Percentiles rank a stretch among this genome's conserved stretches.
These are phyloP conservation scores for Dilophus febrilis DNA, from an alignment of 2,888 invertebrate species.

Conservation along the genomic window DNA sequence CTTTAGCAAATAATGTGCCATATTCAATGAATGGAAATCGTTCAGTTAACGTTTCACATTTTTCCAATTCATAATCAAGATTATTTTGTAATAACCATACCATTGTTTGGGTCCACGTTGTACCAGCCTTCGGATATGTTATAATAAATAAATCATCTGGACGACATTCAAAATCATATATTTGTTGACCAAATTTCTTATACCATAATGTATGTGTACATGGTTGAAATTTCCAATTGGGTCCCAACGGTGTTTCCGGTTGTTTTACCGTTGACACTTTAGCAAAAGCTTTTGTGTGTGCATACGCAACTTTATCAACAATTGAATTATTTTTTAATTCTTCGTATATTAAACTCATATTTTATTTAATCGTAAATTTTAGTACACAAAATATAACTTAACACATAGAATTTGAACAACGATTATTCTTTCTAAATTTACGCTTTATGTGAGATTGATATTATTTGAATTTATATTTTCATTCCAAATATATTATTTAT, in stretches of 20 bases:
- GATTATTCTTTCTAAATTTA: too few species aligned
- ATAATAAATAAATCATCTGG: constrained; percentile 26
- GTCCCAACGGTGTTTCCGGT: background rate
- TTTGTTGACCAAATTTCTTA: constrained; percentile 8
- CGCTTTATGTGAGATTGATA: too few species aligned
- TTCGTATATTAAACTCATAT: too few species aligned
- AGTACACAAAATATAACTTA: too few species aligned
- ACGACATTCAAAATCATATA: constrained; percentile 21
- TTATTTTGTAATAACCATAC: constrained; percentile 24
- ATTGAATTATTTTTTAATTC: too few species aligned
- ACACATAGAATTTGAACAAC: too few species aligned
- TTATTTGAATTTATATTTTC: too few species aligned
- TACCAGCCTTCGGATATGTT: constrained; percentile 25
- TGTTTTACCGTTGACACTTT: background rate
- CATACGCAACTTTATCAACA: too few species aligned
- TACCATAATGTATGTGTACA: background rate
- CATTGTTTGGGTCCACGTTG: constrained; percentile 28
- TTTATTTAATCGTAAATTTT: too few species aligned
- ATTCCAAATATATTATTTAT: too few species aligned
- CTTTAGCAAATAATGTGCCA: constrained; percentile 9
- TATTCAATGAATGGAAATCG: constrained; percentile 26
- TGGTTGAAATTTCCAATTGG: background rate
- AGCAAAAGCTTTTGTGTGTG: background rate
- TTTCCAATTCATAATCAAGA: constrained; percentile 20
- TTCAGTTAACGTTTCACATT: constrained; percentile 17